Conservation (phyloP, 2,797 vertebrate species). For the Perodicticus potto region DNA sequence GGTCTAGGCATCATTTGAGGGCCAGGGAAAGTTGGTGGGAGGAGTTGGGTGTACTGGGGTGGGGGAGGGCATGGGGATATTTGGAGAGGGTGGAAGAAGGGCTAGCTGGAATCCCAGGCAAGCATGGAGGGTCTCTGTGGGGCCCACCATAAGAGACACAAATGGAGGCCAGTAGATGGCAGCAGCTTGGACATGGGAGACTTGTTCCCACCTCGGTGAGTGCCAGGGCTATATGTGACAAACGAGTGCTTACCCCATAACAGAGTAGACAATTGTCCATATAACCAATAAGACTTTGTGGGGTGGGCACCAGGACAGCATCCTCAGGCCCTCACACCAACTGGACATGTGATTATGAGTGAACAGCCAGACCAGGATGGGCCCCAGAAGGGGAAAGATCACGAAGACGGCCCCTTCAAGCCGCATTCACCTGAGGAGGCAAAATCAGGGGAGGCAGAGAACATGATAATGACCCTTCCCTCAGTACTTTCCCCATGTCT, state of each 20-base stretch:
- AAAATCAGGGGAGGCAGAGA: neutral
- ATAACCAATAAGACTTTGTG: conserved; percentile 82
- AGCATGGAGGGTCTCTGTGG: neutral
- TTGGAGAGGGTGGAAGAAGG: neutral
- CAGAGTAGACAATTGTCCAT: conserved; percentile 86
- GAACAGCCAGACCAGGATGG: conserved; percentile 85
- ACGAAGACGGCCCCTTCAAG: conserved; percentile 84
- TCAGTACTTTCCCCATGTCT: neutral
- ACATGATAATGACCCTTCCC: neutral
- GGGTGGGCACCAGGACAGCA: conserved; percentile 86
- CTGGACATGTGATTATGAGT: conserved; percentile 67
- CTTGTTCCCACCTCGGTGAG: neutral
- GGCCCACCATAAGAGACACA: neutral
- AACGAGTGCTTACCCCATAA: conserved; percentile 85
- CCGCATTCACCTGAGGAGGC: conserved; percentile 80
- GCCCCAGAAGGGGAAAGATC: conserved; percentile 86
- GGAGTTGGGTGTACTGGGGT: neutral
- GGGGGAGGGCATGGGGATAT: no score
- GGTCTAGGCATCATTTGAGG: neutral
- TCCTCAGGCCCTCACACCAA: conserved; percentile 86
- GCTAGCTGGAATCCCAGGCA: neutral
- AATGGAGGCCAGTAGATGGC: neutral
- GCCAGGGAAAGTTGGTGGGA: neutral
- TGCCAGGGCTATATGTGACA: neutral
- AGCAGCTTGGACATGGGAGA: neutral